These are phyloP conservation scores for Cactoblastis cactorum DNA, from an alignment of 2,888 invertebrate genomes.

Conservation along the genomic window DNA sequence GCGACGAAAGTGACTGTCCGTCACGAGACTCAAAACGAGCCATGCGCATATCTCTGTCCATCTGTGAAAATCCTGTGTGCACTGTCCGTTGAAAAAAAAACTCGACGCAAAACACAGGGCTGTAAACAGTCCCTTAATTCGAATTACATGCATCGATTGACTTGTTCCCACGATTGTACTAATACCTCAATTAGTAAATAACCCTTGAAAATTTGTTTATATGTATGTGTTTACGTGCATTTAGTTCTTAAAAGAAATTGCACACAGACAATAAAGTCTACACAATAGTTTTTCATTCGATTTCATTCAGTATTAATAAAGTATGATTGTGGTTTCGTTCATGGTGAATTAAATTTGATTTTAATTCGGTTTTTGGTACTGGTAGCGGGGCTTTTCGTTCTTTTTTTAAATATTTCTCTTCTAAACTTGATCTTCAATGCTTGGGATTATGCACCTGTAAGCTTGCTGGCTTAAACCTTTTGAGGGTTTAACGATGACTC, in stretches of 20 bases:
- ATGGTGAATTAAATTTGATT: slow-evolving; percentile 44
- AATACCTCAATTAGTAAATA: slow-evolving; percentile 69
- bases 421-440: background rate
- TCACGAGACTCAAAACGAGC: slow-evolving; percentile 14
- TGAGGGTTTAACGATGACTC: background rate
- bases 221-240: slow-evolving; percentile 53
- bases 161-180: slow-evolving; percentile 64
- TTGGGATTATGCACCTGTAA: slow-evolving; percentile 1
- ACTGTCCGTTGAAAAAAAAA: slow-evolving; percentile 48
- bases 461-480: background rate
- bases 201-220: slow-evolving; percentile 57
- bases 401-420: slow-evolving; percentile 13
- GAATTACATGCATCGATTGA: slow-evolving; percentile 71
- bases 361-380: slow-evolving; percentile 22
- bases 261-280: slow-evolving; percentile 55
- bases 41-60: slow-evolving; percentile 43
- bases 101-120: slow-evolving; percentile 46
- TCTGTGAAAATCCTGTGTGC: slow-evolving; percentile 64
- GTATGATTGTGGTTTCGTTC: slow-evolving; percentile 18
- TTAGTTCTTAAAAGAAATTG: slow-evolving; percentile 47
- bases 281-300: slow-evolving; percentile 42
- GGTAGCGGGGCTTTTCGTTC: slow-evolving; percentile 5
- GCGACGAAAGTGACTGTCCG: slow-evolving; percentile 7
- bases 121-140: slow-evolving; percentile 73
- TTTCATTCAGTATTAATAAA: slow-evolving; percentile 22